These are phyloP conservation scores for Acronicta psi DNA, from an alignment of 2,888 invertebrate genomes.

Conservation along the genomic window DNA sequence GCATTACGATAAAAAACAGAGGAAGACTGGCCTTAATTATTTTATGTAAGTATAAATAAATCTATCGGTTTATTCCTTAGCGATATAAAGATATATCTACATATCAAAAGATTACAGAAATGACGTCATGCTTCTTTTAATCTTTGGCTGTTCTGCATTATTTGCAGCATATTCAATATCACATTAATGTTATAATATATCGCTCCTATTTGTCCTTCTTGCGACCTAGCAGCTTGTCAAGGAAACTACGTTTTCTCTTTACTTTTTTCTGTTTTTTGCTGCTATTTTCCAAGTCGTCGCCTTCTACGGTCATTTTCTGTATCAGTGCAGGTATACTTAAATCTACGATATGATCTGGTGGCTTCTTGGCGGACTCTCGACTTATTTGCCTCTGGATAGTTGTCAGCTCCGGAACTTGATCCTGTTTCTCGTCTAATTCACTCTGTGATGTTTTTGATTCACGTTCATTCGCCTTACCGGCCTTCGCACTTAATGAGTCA, in stretches of 20 bases:
- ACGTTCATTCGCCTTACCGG: constrained; percentile 56
- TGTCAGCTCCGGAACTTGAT: constrained; percentile 78
- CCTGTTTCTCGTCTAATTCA: constrained; percentile 80
- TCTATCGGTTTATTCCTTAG: constrained; percentile 62
- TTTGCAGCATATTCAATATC: constrained; percentile 68
- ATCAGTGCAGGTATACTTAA: constrained; percentile 81
- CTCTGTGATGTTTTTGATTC: constrained; percentile 74
- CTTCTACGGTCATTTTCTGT: constrained; percentile 80
- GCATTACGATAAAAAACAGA: constrained; percentile 83
- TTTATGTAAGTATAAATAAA: constrained; percentile 67
- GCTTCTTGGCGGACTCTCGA: constrained; percentile 71
- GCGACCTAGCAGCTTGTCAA: constrained; percentile 84
- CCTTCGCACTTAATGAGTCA: constrained; percentile 55
- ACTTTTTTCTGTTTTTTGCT: constrained; percentile 77
- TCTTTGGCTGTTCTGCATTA: constrained; percentile 82
- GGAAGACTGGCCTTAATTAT: constrained; percentile 81
- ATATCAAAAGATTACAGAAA: constrained; percentile 75
- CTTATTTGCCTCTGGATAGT: constrained; percentile 73
- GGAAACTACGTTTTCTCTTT: constrained; percentile 84
- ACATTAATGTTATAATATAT: constrained; percentile 63
- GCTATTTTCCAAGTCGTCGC: constrained; percentile 73
- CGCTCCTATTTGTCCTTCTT: constrained; percentile 76
- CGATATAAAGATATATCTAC: constrained; percentile 61
- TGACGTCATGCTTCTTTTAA: constrained; percentile 79
- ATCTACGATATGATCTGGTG: constrained; percentile 72